Percentiles rank a stretch among this genome's conserved stretches.
Evolutionary conservation across 2,888 invertebrate species (phyloP).

Genomic region (Neoaliturus tenellus): DNA sequence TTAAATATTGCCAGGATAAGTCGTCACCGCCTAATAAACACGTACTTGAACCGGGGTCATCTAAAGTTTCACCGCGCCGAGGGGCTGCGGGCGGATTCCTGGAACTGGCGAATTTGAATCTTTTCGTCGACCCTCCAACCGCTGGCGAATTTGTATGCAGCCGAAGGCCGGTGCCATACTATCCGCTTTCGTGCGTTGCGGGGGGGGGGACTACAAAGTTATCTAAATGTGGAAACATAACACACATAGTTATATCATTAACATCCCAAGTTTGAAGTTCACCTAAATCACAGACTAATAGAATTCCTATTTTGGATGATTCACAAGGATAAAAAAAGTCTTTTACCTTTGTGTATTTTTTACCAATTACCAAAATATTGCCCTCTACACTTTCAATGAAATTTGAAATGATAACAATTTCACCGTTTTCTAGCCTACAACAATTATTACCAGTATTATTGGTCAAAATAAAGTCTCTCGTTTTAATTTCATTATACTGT

Average conservation of each 20-base stretch:
- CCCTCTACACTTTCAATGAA: not conserved
- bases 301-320: not conserved
- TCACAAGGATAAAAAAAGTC: not conserved
- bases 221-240: not conserved
- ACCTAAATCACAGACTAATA: not conserved
- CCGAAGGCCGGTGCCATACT: no score
- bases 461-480: not conserved
- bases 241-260: not conserved
- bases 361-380: not conserved
- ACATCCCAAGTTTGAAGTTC: not conserved
- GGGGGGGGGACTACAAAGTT: not conserved
- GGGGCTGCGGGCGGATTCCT: no score
- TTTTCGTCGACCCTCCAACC: no score
- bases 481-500: not conserved
- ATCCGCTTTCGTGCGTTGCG: no score
- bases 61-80: no score
- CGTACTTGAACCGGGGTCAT: no score
- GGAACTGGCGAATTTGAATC: no score
- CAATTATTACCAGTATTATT: slow-evolving; percentile 6
- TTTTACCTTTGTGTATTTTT: not conserved
- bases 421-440: not conserved
- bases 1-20: no score
- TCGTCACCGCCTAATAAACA: no score
- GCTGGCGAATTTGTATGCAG: no score
- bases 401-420: not conserved